Evolutionary conservation across 2,797 vertebrate species (phyloP).

Genomic region (Phyllotis vaccarum): DNA sequence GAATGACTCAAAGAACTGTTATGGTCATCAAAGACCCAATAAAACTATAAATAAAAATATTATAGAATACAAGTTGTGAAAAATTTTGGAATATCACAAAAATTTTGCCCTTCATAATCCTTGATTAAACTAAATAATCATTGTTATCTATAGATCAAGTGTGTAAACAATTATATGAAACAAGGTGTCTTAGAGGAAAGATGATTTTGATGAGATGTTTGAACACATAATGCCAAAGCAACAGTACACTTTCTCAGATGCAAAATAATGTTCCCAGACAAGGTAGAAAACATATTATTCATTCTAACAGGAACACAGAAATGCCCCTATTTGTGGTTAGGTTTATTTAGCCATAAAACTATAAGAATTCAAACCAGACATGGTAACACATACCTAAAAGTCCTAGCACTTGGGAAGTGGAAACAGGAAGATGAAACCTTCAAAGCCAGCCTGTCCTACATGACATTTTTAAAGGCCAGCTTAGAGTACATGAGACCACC

Average conservation of each 20-base stretch:
- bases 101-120: neutral
- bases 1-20: neutral
- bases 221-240: conserved; percentile 6
- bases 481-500: neutral
- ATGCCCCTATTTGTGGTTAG: neutral
- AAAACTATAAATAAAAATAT: neutral
- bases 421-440: neutral
- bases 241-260: neutral
- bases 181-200: conserved; percentile 36
- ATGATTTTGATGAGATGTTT: conserved; percentile 52
- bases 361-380: neutral
- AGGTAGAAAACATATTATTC: conserved; percentile 5
- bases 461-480: neutral
- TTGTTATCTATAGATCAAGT: conserved; percentile 16
- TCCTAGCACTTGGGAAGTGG: neutral
- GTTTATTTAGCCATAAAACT: neutral
- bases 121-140: conserved; percentile 5
- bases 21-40: neutral
- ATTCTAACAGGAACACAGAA: neutral
- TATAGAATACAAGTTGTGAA: conserved; percentile 3
- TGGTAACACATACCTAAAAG: neutral
- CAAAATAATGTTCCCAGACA: conserved; percentile 17
- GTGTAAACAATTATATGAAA: conserved; percentile 1
- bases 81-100: conserved; percentile 16
- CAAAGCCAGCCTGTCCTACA: neutral